Percentiles rank a stretch among this genome's conserved stretches.
Conservation (phyloP, 1,140 invertebrate species). For the Drosophila yakuba region DNA sequence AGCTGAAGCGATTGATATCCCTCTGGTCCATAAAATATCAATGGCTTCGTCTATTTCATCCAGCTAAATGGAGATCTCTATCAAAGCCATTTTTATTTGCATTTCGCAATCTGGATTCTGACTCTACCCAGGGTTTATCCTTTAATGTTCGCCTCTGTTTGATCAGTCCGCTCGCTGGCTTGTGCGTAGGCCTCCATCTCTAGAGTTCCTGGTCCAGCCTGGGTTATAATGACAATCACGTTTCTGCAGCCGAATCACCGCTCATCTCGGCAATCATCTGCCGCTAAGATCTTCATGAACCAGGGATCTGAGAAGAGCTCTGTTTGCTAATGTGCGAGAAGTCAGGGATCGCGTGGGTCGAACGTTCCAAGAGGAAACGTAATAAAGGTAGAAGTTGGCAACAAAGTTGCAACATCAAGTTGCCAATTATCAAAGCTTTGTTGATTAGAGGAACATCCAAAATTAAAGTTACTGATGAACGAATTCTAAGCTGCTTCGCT, state of each 20-base stretch:
- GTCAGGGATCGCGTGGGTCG: constrained; percentile 59
- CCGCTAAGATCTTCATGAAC: constrained; percentile 40
- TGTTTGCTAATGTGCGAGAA: constrained; percentile 64
- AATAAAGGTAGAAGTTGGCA: constrained; percentile 18
- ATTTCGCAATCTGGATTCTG: constrained; percentile 4
- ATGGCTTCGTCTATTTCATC: constrained; percentile 2
- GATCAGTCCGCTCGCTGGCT: constrained; percentile 29
- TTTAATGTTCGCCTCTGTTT: constrained; percentile 48
- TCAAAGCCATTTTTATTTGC: constrained; percentile 22
- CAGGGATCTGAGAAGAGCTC: constrained; percentile 31
- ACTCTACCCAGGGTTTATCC: constrained; percentile 17
- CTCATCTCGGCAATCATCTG: constrained; percentile 67
- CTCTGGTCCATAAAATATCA: constrained; percentile 47
- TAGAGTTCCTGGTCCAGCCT: constrained; percentile 5
- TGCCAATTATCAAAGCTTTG: constrained; percentile 55
- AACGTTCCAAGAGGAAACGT: not conserved
- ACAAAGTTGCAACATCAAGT: constrained; percentile 64
- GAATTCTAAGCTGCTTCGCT: constrained; percentile 50
- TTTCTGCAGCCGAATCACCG: constrained; percentile 40
- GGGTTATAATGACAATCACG: constrained; percentile 66
- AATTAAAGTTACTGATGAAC: constrained; percentile 34
- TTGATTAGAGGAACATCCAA: constrained; percentile 51
- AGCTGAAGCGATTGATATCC: constrained; percentile 19
- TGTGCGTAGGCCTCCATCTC: constrained; percentile 48
- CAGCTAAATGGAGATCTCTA: constrained; percentile 3